Evolutionary conservation across 2,113 vertebrate species (phyloP), one percentile per base, ranked within the genome.

Genomic region (Tricholaema leucomelas): DNA sequence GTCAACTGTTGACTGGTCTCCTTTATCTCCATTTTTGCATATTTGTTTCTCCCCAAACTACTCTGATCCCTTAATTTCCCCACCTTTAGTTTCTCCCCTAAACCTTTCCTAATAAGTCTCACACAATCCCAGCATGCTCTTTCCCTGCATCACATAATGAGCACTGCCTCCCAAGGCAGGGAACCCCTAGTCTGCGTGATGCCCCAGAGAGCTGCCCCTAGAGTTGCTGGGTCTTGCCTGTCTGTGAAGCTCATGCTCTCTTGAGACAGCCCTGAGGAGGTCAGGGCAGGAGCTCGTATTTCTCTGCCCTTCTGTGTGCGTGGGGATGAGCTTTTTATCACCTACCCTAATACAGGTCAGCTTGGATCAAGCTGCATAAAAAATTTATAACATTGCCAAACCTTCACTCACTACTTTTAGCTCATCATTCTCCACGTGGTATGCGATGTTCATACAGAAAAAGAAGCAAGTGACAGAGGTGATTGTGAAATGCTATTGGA

Each of bases 201-300:
- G n/a, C 27, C 25, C 31, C 0, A 0, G 8, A 65, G 15, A 61
- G n/a, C 10, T 5, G 9, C 2, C 7, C 16, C 16, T 6, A 27
- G 20, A 23, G 15, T 14, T 25, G 10, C 58, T 55, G 48, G 31
- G 35, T 69, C 44, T 61, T 59, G 48, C 40, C 15, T 20, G 6
- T 7, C 13, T 2, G 0, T 18, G 16, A 8, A 16, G 42, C 28
- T 65, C 67, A 83, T 31, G 79, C 5, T 72, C 10, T 79, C 20
- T 23, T 69, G 54, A 48, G 33, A 69, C 25, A 67, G 19, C 7
- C 8, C 13, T 31, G 31, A 27, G 13, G 28, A 69, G 27, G 25
- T 6, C 1, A 0, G n/a, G 42, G 36, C 23, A 85, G 23, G 11
- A 24, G 9, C 4, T 76, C 0, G 0, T 48, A n/a, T 48, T 18